Conservation (phyloP, 2,113 vertebrate genomes). For the Antechinus stuartii region DNA sequence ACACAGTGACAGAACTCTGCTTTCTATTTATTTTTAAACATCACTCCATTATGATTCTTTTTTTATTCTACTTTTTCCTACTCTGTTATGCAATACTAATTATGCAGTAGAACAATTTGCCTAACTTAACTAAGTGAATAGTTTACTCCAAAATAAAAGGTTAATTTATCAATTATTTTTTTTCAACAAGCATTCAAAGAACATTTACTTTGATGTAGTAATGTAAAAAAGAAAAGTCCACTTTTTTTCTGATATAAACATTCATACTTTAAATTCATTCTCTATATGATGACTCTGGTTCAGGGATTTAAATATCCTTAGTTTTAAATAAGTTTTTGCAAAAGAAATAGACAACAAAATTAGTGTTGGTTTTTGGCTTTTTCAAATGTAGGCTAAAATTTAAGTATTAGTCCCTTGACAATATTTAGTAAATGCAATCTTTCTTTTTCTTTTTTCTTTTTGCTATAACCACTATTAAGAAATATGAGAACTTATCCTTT, state of each 20-base stretch:
- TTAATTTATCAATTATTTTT: background rate
- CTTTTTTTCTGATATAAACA: background rate
- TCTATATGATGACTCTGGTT: background rate
- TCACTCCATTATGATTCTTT: background rate
- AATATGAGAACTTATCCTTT: background rate
- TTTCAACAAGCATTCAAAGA: background rate
- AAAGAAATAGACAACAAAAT: background rate
- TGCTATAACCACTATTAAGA: background rate
- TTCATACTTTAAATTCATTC: background rate
- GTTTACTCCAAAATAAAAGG: background rate
- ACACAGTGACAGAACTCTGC: background rate
- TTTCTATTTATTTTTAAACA: background rate
- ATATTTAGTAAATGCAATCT: background rate
- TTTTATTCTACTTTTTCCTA: background rate
- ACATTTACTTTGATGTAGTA: background rate
- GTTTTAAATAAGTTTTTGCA: background rate
- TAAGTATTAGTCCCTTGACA: background rate
- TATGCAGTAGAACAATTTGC: background rate
- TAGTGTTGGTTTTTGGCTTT: background rate
- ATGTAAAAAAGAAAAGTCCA: background rate
- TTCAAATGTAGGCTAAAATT: background rate
- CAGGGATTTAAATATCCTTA: background rate
- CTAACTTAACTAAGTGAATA: background rate
- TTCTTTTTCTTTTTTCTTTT: background rate
- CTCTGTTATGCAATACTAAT: background rate